Percentiles rank a stretch among this genome's conserved stretches.
Conservation (phyloP, 2,888 invertebrate species). For the Cepaea hortensis region DNA sequence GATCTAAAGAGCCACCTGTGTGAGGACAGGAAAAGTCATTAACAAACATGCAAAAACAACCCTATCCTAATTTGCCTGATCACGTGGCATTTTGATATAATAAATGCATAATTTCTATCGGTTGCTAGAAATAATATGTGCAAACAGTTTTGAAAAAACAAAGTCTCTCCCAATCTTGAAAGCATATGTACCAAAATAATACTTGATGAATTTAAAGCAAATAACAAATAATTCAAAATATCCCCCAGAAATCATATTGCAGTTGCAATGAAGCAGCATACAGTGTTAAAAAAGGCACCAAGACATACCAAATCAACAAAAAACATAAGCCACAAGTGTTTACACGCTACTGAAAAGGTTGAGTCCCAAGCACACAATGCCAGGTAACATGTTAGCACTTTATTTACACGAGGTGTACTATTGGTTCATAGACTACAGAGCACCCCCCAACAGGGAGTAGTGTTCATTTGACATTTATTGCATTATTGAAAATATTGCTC, state of each 20-base stretch:
- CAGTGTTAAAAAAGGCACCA: conserved; percentile 21
- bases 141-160: neutral
- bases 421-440: neutral
- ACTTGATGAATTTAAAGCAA: conserved; percentile 26
- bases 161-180: neutral
- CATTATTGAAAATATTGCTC: conserved; percentile 17
- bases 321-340: conserved; percentile 17
- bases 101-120: neutral
- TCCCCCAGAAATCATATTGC: conserved; percentile 16
- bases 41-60: neutral
- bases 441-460: neutral
- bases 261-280: conserved; percentile 31
- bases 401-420: conserved; percentile 8
- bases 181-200: neutral
- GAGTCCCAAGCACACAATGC: neutral
- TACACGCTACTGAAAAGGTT: conserved; percentile 1
- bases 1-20: too few relatives aligned
- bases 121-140: conserved; percentile 1
- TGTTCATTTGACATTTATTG: neutral
- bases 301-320: conserved; percentile 17
- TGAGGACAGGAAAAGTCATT: too few relatives aligned
- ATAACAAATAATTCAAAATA: conserved; percentile 10
- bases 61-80: neutral
- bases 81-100: neutral
- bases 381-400: neutral